Percentiles rank a stretch among this genome's conserved stretches.
Evolutionary conservation across 2,888 invertebrate genomes (phyloP).

Genomic region (Himalopsyche anomala): DNA sequence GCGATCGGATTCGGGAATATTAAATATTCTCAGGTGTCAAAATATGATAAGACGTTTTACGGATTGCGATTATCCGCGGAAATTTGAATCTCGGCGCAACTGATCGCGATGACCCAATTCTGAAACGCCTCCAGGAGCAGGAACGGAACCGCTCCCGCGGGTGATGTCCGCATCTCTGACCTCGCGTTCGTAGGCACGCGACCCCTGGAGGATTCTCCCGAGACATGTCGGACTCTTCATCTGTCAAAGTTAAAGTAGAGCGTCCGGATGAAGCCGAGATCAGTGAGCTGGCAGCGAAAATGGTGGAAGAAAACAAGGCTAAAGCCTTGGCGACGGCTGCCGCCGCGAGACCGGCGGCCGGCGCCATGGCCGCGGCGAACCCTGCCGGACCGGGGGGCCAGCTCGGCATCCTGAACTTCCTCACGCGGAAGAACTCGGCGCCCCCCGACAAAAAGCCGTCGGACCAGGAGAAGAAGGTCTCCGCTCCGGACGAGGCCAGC

Average conservation of each 20-base stretch:
- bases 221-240: slow-evolving; percentile 59
- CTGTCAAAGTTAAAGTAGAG: slow-evolving; percentile 83
- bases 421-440: slow-evolving; percentile 74
- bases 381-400: slow-evolving; percentile 73
- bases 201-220: slow-evolving; percentile 68
- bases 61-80: neutral
- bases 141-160: slow-evolving; percentile 32
- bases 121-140: neutral
- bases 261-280: slow-evolving; percentile 92
- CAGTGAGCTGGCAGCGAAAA: slow-evolving; percentile 89
- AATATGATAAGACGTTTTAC: slow-evolving; percentile 5
- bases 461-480: slow-evolving; percentile 72
- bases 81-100: neutral
- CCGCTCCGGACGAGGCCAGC: slow-evolving; percentile 84
- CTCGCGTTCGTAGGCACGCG: slow-evolving; percentile 66
- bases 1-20: slow-evolving; percentile 29
- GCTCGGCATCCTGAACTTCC: slow-evolving; percentile 80
- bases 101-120: slow-evolving; percentile 44
- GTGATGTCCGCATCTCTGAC: slow-evolving; percentile 34
- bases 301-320: slow-evolving; percentile 87
- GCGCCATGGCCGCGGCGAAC: slow-evolving; percentile 71
- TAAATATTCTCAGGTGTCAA: slow-evolving; percentile 39
- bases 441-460: slow-evolving; percentile 51
- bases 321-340: slow-evolving; percentile 70
- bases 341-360: slow-evolving; percentile 73